Evolutionary conservation across 2,113 vertebrate species (phyloP).

Genomic region (Oryzias curvinotus): DNA sequence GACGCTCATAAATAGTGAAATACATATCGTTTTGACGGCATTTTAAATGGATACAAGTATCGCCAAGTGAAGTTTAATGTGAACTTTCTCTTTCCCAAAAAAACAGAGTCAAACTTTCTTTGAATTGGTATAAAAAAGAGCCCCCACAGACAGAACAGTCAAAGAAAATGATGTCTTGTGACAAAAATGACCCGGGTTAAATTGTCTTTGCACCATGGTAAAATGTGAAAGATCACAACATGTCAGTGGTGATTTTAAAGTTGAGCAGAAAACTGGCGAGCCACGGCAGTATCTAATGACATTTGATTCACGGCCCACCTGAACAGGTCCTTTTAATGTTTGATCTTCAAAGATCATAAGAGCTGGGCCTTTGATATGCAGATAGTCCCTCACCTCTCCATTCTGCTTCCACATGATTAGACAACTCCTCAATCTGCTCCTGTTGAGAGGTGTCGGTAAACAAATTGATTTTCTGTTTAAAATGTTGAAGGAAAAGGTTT

Average conservation of each 20-base stretch:
- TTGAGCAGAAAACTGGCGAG: conserved; percentile 4
- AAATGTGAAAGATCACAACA: not conserved
- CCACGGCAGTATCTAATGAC: conserved; percentile 17
- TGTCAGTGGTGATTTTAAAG: not conserved
- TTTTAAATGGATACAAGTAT: too few relatives aligned
- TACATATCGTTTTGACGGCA: too few relatives aligned
- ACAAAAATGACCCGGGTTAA: not conserved
- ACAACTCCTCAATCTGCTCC: conserved; percentile 1
- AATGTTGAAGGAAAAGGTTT: not conserved
- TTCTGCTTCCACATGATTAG: conserved; percentile 46
- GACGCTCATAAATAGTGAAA: too few relatives aligned
- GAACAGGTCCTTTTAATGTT: conserved; percentile 31
- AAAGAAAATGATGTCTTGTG: not conserved
- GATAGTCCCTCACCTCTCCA: conserved; percentile 18
- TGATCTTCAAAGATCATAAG: conserved; percentile 35
- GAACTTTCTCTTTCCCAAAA: too few relatives aligned
- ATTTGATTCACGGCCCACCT: not conserved
- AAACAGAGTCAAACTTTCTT: too few relatives aligned
- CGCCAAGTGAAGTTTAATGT: too few relatives aligned
- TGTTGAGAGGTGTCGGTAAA: conserved; percentile 17
- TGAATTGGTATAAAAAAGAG: too few relatives aligned
- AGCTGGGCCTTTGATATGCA: conserved; percentile 53
- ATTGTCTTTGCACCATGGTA: not conserved
- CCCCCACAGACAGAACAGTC: not conserved
- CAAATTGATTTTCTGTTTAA: not conserved